Base-by-base conservation (phyloP, 1,140 invertebrate genomes). In the Phortica variegata region DNA sequence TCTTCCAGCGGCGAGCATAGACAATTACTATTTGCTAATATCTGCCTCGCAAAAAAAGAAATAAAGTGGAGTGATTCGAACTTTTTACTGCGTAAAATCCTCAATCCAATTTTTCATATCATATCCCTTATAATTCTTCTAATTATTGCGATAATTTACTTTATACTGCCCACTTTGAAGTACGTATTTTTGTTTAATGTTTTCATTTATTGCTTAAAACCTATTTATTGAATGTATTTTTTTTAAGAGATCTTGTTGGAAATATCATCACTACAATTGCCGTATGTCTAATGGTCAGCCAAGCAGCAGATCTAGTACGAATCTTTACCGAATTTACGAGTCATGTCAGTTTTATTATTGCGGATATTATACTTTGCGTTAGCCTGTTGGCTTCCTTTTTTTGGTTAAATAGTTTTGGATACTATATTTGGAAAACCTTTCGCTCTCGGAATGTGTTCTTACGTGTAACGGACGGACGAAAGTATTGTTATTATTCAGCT, bases 341-440 rank as follows among this genome's bases (percentile, higher is more conserved):
- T 75, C 87, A 90, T 62, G 78, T 90, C 31, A 90, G 85, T 62
- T 87, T 90, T 56, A 79, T 91, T 62, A 79, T 88, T 39, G 87
- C 87, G 55, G 89, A 91, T 79, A 82, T 83, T 1, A 80, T 89
- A 42, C 78, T 87, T 43, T 89, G 88, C 57, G 79, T 88, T 16
- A 87, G 86, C 54, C 73, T 90, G 34, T 61, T 91, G 31, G 87
- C 84, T 10, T 86, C 88, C 20, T 91, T 90, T 76, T 90, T 91
- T 58, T 92, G 89, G 89, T 76, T 92, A 0, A 90, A 88, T 58
- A 87, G 87, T 58, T 81, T 90, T 43, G 88, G 88, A 33, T 91
- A 88, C 72, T 91, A 90, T 65, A 87, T 91, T 34, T 91, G 89
- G 89, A 89, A 86, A 71, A 90, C 87, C 1, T 91, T 91, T 57